Base-by-base conservation (phyloP, 2,113 vertebrate species). In the Brachyistius frenatus region DNA sequence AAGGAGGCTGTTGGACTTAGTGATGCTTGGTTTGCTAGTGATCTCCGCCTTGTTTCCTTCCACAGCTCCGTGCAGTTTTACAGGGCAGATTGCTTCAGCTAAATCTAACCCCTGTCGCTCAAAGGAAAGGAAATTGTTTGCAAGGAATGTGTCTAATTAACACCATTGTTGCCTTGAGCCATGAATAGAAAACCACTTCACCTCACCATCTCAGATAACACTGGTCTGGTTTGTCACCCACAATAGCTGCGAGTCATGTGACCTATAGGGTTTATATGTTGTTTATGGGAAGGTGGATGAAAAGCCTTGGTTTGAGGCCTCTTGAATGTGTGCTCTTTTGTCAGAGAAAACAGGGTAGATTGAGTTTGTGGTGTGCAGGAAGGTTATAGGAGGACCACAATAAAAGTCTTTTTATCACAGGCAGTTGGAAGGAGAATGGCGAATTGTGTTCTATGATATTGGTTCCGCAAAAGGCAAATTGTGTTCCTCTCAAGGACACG, bases 311-410 rank as follows among this genome's bases (percentile, higher is more conserved):
- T 88, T 88, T 75, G 84, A 85, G 66, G 46, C 66, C 74, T 61
- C 84, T 87, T 88, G 88, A 94, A 91, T 92, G 84, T 86, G 83
- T 78, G 82, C 84, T 77, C 87, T 72, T 87, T 93, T 93, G 89
- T 94, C 79, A 52, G 73, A 89, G 78, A 88, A 92, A 92, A 86
- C 88, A 69, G 56, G 68, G 49, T 54, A 91, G 92, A 94, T 93
- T 92, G 94, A 94, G 91, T 90, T 92, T 89, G 86, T 76, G 66
- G 63, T 72, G 83, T 79, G 90, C 79, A 74, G 86, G 86, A 92
- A 90, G 90, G 90, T 91, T 90, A 88, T 75, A 64, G 72, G 79
- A 66, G 78, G 67, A 83, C 64, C 62, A 84, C 80, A 88, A 86
- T 90, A 77, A 81, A 82, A 75, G 79, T 80, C 72, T 85, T 89